Conservation (phyloP, 1,140 invertebrate species). For the Chironomus tepperi region DNA sequence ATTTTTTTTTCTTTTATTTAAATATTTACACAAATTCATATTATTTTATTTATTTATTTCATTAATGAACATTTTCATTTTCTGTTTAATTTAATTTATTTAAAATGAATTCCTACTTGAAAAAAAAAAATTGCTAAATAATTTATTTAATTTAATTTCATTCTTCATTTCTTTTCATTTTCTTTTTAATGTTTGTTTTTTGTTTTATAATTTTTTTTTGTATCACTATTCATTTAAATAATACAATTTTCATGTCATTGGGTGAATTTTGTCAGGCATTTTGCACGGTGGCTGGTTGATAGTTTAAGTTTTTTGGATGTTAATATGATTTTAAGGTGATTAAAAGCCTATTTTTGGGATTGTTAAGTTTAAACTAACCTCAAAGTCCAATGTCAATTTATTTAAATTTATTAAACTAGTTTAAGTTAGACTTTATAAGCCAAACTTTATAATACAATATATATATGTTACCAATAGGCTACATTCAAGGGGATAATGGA, state of each 20-base stretch:
- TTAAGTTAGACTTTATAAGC: no score
- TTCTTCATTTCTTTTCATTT: not conserved
- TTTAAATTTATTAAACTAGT: no score
- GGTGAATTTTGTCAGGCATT: not conserved
- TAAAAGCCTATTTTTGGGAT: no score
- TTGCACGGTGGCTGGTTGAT: no score
- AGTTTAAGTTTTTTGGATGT: no score
- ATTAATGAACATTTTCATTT: not conserved
- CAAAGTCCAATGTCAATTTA: no score
- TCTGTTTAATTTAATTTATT: conserved; percentile 17
- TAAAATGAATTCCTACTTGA: conserved; percentile 3
- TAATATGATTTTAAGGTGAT: no score
- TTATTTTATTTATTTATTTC: not conserved
- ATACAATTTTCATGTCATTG: not conserved
- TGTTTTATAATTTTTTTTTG: conserved; percentile 6
- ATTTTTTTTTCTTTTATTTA: not conserved
- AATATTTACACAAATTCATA: not conserved
- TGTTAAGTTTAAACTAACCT: no score
- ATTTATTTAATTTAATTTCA: conserved; percentile 19
- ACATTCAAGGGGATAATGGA: no score
- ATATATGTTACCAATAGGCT: no score
- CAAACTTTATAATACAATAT: no score
- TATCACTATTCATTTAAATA: conserved; percentile 18
- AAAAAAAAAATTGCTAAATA: conserved; percentile 21
- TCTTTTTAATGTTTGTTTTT: no score